Base-by-base conservation (phyloP, 1,140 invertebrate species). In the Zaprionus tsacasi region DNA sequence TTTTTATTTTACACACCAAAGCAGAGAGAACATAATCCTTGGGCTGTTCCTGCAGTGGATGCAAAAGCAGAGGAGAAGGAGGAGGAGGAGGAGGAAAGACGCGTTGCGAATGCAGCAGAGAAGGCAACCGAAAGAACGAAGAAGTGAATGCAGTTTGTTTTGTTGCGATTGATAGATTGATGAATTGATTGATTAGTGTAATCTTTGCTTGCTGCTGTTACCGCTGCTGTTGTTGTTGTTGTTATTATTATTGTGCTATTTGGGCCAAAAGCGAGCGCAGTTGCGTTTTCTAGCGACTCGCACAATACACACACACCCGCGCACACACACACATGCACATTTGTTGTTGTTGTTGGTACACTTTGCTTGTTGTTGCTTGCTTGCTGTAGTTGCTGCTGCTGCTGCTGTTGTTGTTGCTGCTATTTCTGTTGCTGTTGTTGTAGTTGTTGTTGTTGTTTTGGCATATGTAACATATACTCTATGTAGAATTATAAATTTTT, bases 11-110 rank as follows among this genome's bases (percentile, higher is more conserved):
- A 38, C 40, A 65, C 81, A 83, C 88, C 82, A 70, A 65, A 88
- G 82, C 82, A 87, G 71, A 92, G 83, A 90, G 85, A 92, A 92
- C 91, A 92, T 92, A 92, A 92, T 92, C 91, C 91, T 91, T 74
- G 91, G 91, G 91, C 88, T 92, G 91, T 88, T 92, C 86, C 76
- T 82, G 79, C 71, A 81, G 85, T 79, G 70, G 83, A 78, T 78
- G 82, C 59, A 69, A 75, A 66, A 67, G 54, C 43, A n/a, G 15
- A 30, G 17, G 52, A 45, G 25, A 15, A 45, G 6, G 33, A 59
- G 35, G 25, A 38, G 55, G 13, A 36, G 54, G 33, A n/a, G 60
- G 45, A 38, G 15, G 21, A 1, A 7, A 33, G 59, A 13, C 17
- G 55, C 55, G 33, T 52, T 48, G 45, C 45, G n/a, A 55, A 25